Percentiles rank a stretch among this genome's conserved stretches.
Conservation (phyloP, 2,797 vertebrate genomes). For the Leptatherina wallacei region DNA sequence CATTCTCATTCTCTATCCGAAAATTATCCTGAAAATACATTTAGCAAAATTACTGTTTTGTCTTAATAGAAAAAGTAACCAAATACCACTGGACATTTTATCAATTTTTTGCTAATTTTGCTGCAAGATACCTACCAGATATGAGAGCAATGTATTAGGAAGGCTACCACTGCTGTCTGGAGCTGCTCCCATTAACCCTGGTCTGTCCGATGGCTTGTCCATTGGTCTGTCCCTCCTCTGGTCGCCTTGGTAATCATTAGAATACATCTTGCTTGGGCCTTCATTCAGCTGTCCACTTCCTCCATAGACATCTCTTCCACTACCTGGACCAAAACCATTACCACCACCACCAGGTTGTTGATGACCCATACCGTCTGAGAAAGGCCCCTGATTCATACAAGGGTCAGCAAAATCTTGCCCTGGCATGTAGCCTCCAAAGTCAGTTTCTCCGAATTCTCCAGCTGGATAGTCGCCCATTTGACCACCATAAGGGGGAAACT, state of each 20-base stretch:
- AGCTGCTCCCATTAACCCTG: conserved; percentile 64
- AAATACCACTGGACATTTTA: neutral
- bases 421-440: conserved; percentile 60
- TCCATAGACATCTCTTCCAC: conserved; percentile 52
- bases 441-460: conserved; percentile 52
- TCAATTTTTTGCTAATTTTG: neutral
- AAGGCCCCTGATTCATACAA: conserved; percentile 62
- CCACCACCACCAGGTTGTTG: conserved; percentile 8
- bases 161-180: conserved; percentile 59
- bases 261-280: conserved; percentile 55
- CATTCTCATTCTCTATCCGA: conserved; percentile 86
- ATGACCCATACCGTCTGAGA: conserved; percentile 53
- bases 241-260: conserved; percentile 56
- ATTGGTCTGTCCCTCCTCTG: conserved; percentile 40
- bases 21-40: conserved; percentile 82
- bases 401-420: conserved; percentile 47
- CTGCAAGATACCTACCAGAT: conserved; percentile 71
- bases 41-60: neutral
- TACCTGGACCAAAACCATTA: conserved; percentile 59
- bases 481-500: conserved; percentile 62
- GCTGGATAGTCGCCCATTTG: conserved; percentile 59
- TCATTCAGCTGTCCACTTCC: conserved; percentile 47
- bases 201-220: conserved; percentile 49
- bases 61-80: neutral
- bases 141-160: conserved; percentile 76